phyloP scores from a whole-genome alignment of 2,113 vertebrate species.

The Petrocephalus zakoni region DNA sequence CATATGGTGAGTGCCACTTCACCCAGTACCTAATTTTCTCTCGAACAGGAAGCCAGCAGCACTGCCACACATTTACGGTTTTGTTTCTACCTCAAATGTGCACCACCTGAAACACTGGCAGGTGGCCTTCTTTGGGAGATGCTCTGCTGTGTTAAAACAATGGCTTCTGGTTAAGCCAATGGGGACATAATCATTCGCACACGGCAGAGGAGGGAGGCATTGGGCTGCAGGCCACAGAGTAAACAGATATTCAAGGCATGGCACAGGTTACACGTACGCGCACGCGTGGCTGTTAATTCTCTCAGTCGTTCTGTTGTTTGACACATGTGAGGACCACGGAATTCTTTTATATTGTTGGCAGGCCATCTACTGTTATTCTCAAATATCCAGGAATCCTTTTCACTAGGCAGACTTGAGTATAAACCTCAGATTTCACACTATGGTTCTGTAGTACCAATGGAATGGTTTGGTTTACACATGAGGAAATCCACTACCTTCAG shows the following conservation, averaged over 20 bases:
- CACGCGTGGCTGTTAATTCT: neutral
- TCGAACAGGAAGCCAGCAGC: slow-evolving; percentile 2
- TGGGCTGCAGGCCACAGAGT: slow-evolving; percentile 8
- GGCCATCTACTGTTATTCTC: neutral
- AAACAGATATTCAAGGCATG: neutral
- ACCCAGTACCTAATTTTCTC: neutral
- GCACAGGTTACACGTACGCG: neutral
- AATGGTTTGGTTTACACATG: neutral
- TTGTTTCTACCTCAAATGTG: neutral
- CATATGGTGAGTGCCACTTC: slow-evolving; percentile 25
- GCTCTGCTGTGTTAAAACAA: neutral
- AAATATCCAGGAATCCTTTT: neutral
- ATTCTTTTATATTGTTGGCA: neutral
- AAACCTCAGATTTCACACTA: neutral
- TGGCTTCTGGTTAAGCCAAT: neutral
- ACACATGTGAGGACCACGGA: neutral
- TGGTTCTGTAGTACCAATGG: neutral
- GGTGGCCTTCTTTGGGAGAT: neutral
- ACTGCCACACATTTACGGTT: neutral
- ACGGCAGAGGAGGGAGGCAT: neutral
- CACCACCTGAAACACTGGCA: neutral
- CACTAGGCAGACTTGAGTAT: neutral
- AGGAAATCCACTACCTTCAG: neutral
- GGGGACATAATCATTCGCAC: neutral
- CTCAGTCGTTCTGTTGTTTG: neutral